Evolutionary conservation across 2,797 vertebrate genomes (phyloP), one percentile per base, ranked within the genome.

Genomic region (Cyprinodon diabolis): DNA sequence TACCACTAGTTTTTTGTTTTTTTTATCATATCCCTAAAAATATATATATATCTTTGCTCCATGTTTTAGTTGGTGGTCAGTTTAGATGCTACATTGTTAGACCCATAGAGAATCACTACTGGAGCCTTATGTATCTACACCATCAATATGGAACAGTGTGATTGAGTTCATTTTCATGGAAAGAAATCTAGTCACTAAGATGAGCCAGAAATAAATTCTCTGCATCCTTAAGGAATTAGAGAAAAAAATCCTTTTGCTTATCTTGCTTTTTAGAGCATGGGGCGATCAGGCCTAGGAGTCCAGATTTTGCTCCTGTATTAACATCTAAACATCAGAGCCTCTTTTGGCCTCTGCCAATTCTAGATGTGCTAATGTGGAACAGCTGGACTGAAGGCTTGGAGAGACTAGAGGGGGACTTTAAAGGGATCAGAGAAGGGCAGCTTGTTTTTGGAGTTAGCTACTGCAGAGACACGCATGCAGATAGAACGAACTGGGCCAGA

Each of bases 281-380:
- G 71, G 71, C 66, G 79, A 87, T 77, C 79, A 85, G 56, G 84
- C 74, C 68, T 66, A 51, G 65, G 54, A 88, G 72, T 71, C 47
- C 81, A 67, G 79, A 37, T 69, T 83, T 74, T 71, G 74, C 74
- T 90, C 77, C 74, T 81, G 78, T 78, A 75, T 88, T 83, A 84
- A 78, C 84, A 87, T 80, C 86, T 90, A 82, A 77, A 88, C 83
- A 81, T 65, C 78, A 77, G 73, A 88, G 82, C 73, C 80, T 82
- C 77, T 67, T 80, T 80, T 90, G 87, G 89, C 89, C 78, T 86
- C 83, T 65, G 9, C 58, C 74, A 75, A 51, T 83, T 89, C 82
- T 91, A 85, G 85, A 93, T 86, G 90, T 91, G 91, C 85, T 95
- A 95, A 95, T 94, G 91, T 90, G 84, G 90, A 94, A 93, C 94